Evolutionary conservation across 2,113 vertebrate species (phyloP), one percentile per base, ranked within the genome.

Genomic region (Suricata suricatta): DNA sequence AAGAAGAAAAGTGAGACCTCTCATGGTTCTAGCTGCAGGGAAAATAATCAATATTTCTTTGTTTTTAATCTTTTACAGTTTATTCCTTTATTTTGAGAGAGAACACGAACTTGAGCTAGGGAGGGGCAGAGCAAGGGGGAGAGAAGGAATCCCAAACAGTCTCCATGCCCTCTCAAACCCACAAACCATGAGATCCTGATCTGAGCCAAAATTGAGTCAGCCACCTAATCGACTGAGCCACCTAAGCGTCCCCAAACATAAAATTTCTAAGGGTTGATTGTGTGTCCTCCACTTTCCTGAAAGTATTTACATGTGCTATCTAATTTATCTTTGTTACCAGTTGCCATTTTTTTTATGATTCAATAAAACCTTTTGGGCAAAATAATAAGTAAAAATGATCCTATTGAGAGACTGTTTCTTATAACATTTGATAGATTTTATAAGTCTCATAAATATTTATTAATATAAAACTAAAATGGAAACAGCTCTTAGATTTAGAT

Each of bases 381-480:
- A 95, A 69, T 25, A 66, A 4, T 66, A 72, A 71, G 25, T 71
- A 97, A 93, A 68, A 1, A 71, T 52, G n/a, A 92, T 2, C 7
- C 16, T 87, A 17, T 38, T 71, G 88, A 38, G 29, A 81, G 21
- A 38, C 16, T 71, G 8, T 50, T 88, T 80, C 54, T 41, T 29
- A 54, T 50, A 74, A 52, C 7, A 66, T 60, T 81, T 63, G 86
- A 80, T 68, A 90, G 10, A 60, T 64, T 29, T 96, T 57, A 79
- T 44, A 47, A 80, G 13, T 68, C 13, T 83, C 9, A 64, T 83
- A 95, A 77, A 33, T 74, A 71, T 79, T 82, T 79, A 88, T 54
- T 31, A 93, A 85, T 68, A 90, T 52, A 85, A 92, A 89, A 88
- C 54, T 87, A 93, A 93, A 91, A 63, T 66, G 35, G 25, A 8